These are phyloP conservation scores for Fratercula arctica DNA, from an alignment of 2,797 vertebrate genomes.

Conservation along the genomic window DNA sequence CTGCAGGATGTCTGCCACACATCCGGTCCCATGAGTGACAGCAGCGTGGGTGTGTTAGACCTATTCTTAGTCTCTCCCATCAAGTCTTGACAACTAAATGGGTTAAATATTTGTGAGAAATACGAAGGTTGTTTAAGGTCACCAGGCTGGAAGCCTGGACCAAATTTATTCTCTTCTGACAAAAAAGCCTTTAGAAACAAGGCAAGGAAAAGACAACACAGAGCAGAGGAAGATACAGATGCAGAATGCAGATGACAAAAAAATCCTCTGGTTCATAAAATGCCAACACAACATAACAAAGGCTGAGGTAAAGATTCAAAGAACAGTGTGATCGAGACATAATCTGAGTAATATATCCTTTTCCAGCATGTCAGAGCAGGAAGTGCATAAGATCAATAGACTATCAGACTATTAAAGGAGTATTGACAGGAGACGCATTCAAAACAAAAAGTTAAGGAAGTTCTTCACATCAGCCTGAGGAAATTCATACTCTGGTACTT, in stretches of 20 bases:
- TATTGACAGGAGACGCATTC: neutral
- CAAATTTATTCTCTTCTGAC: neutral
- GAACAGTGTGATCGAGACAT: neutral
- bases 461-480: neutral
- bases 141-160: neutral
- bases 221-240: neutral
- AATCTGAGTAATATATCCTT: neutral
- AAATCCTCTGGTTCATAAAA: neutral
- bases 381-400: neutral
- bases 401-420: neutral
- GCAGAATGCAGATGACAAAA: neutral
- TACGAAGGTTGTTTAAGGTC: neutral
- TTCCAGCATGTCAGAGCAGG: neutral
- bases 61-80: conserved; percentile 4
- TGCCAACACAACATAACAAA: neutral
- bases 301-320: neutral
- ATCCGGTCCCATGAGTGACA: neutral
- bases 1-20: neutral
- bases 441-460: neutral
- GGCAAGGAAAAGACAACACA: neutral
- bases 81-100: neutral
- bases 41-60: neutral
- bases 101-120: neutral
- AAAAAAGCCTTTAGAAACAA: neutral
- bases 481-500: neutral